Evolutionary conservation across 2,888 invertebrate genomes (phyloP).

Genomic region (Cartodere bifasciata): DNA sequence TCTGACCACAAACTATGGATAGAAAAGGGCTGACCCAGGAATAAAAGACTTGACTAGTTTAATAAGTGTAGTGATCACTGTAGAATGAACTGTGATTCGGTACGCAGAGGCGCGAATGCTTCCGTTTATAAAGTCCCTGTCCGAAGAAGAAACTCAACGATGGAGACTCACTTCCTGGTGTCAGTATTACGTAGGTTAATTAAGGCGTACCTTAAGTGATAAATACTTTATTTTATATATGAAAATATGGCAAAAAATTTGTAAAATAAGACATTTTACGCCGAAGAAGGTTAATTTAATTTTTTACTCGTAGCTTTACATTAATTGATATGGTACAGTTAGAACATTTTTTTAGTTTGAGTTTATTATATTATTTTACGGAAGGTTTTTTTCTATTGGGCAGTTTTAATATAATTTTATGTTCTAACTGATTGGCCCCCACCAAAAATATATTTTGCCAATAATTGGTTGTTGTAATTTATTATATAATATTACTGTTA

Average conservation of each 20-base stretch:
- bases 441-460: slow-evolving; percentile 15
- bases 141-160: neutral
- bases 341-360: slow-evolving; percentile 14
- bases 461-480: slow-evolving; percentile 23
- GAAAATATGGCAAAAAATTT: slow-evolving; percentile 13
- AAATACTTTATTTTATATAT: slow-evolving; percentile 27
- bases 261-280: slow-evolving; percentile 7
- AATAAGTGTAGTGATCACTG: slow-evolving; percentile 14
- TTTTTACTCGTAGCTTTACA: slow-evolving; percentile 11
- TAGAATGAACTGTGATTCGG: slow-evolving; percentile 11
- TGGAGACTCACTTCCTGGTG: slow-evolving; percentile 20
- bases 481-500: slow-evolving; percentile 21
- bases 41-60: slow-evolving; percentile 14
- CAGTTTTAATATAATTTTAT: slow-evolving; percentile 11
- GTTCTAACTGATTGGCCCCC: slow-evolving; percentile 16
- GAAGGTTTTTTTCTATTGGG: slow-evolving; percentile 4
- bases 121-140: slow-evolving; percentile 6
- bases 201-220: slow-evolving; percentile 25
- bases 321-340: slow-evolving; percentile 14
- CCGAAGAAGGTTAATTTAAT: slow-evolving; percentile 7
- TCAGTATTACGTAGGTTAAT: slow-evolving; percentile 24
- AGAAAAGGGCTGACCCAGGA: slow-evolving; percentile 20
- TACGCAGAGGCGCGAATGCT: slow-evolving; percentile 15
- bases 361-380: slow-evolving; percentile 1
- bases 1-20: slow-evolving; percentile 14